Evolutionary conservation across 2,797 vertebrate species (phyloP), one percentile per base, ranked within the genome.

Genomic region (Loriculus beryllinus): DNA sequence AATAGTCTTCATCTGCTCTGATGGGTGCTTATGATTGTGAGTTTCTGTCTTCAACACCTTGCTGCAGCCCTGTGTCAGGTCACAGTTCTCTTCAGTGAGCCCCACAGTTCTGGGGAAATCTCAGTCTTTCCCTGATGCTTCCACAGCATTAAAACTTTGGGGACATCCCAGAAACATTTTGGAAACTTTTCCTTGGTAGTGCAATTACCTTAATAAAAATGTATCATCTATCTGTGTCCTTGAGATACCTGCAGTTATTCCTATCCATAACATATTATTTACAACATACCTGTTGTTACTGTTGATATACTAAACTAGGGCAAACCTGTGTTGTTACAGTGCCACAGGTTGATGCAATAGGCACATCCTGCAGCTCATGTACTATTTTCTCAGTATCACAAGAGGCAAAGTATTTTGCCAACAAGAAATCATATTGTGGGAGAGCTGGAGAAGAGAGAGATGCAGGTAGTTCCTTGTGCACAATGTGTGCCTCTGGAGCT

Each of bases 41-140:
- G 19, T 52, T 88, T 80, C 31, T 57, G 42, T 49, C 4, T 1
- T 43, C 0, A 1, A 3, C n/a, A 7, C n/a, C 37, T 33, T 11
- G 1, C 39, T 54, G 28, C 62, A 65, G 16, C 37, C 26, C 33
- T 11, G 29, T 18, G 2, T 35, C 42, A 25, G 56, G 35, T 56
- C 70, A n/a, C 17, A 5, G 12, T n/a, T 49, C 4, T 88, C 42
- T 17, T 42, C 70, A 28, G 4, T 4, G 17, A 88, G 35, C 60
- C 16, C 6, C 25, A 17, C 13, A 51, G 21, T 42, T 84, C 33
- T 4, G 0, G 74, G 39, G 45, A 79, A 57, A 60, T 40, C 51
- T 39, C 31, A 54, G 10, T 21, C 40, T 60, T 88, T 68, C 37
- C 31, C 4, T 71, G 28, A 62, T 68, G 18, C 21, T 74, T 78